Evolutionary conservation across 2,797 vertebrate species (phyloP).

Genomic region (Enteromius unitaeniatus): DNA sequence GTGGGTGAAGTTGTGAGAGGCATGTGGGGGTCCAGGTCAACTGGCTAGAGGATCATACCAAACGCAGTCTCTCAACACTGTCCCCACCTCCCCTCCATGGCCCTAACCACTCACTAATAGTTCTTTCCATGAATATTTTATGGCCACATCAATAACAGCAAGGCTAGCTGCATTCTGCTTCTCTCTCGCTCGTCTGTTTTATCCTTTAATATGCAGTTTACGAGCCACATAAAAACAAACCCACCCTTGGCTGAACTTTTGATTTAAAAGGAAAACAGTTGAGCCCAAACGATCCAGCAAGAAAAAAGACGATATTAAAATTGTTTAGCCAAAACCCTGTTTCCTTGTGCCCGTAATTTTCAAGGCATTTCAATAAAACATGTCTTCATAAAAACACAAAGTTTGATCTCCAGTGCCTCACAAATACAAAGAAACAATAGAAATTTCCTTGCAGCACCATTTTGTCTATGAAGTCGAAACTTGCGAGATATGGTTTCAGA

Average conservation of each 20-base stretch:
- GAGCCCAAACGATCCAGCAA: constrained; percentile 55
- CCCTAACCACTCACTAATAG: constrained; percentile 66
- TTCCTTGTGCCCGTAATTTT: constrained; percentile 58
- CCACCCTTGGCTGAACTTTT: constrained; percentile 66
- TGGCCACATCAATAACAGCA: constrained; percentile 67
- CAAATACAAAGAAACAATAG: constrained; percentile 57
- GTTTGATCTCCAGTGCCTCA: constrained; percentile 57
- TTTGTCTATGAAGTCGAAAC: constrained; percentile 13
- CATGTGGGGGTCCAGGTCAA: constrained; percentile 57
- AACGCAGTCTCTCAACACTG: constrained; percentile 61
- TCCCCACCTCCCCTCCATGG: constrained; percentile 63
- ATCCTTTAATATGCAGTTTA: constrained; percentile 70
- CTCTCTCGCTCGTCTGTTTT: constrained; percentile 64
- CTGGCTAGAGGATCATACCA: constrained; percentile 62
- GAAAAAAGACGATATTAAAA: constrained; percentile 62
- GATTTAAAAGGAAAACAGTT: constrained; percentile 64
- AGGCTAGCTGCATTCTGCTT: constrained; percentile 58
- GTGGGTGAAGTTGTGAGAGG: constrained; percentile 50
- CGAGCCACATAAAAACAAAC: constrained; percentile 69
- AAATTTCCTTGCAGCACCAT: constrained; percentile 37
- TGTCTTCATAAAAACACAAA: constrained; percentile 58
- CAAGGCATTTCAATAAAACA: constrained; percentile 60
- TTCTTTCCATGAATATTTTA: constrained; percentile 68
- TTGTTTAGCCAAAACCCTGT: constrained; percentile 61
- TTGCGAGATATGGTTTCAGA: constrained; percentile 4